phyloP scores from a whole-genome alignment of 2,797 vertebrate species.

The Poecilia velifera region DNA sequence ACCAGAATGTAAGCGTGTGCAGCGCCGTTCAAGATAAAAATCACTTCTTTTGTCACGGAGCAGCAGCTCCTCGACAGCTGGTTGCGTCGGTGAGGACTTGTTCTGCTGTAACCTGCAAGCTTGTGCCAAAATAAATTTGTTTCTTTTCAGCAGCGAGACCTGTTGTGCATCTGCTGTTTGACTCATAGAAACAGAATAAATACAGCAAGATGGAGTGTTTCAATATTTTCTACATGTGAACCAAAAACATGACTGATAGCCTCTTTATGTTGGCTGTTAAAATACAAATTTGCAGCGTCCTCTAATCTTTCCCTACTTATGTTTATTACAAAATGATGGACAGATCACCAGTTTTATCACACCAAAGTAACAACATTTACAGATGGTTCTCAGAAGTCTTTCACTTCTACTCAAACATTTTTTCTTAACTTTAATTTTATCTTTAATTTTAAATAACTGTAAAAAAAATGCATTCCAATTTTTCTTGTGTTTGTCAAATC shows the following conservation, averaged over 20 bases:
- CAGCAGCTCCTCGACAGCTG: conserved; percentile 38
- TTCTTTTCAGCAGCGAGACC: conserved; percentile 36
- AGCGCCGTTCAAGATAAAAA: conserved; percentile 39
- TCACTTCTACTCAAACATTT: background rate
- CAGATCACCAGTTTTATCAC: conserved; percentile 14
- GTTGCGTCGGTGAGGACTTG: conserved; percentile 36
- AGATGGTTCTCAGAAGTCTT: background rate
- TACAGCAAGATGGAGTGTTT: conserved; percentile 43
- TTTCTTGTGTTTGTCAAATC: background rate
- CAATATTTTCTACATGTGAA: conserved; percentile 48
- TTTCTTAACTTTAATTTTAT: background rate
- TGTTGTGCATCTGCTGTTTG: conserved; percentile 50
- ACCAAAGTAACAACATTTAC: conserved; percentile 15
- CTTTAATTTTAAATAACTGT: background rate
- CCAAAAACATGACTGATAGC: conserved; percentile 45
- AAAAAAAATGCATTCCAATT: background rate
- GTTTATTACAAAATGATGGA: conserved; percentile 27
- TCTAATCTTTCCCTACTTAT: conserved; percentile 57
- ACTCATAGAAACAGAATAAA: conserved; percentile 53
- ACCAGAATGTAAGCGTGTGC: conserved; percentile 4
- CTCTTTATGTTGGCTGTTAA: conserved; percentile 18
- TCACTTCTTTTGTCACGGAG: conserved; percentile 24
- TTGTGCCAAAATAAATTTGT: conserved; percentile 65
- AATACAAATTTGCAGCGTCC: conserved; percentile 43
- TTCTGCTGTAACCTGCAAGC: conserved; percentile 43